These are phyloP conservation scores for Charina bottae DNA, from an alignment of 2,113 vertebrate species.

Conservation along the genomic window DNA sequence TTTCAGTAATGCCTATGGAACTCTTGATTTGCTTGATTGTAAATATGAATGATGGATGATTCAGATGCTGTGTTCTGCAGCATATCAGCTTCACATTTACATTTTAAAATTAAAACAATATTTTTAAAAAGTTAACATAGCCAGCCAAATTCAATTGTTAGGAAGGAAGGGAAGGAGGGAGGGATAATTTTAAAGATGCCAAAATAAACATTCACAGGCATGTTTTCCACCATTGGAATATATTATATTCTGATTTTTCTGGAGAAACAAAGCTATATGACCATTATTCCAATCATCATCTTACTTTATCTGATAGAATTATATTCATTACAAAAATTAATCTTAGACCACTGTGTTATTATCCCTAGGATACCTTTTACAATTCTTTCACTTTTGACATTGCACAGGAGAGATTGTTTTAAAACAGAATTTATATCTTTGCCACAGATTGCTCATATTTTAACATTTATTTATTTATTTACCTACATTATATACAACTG, in stretches of 20 bases:
- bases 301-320: not conserved
- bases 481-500: too few species aligned
- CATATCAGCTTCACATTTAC: not conserved
- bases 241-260: not conserved
- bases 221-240: too few species aligned
- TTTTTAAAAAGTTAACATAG: not conserved
- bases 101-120: not conserved
- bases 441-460: not conserved
- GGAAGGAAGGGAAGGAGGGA: not conserved
- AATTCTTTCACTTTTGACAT: too few species aligned
- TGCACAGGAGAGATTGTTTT: too few species aligned
- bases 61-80: not conserved
- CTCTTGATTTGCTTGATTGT: not conserved
- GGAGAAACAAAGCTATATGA: not conserved
- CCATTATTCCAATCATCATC: not conserved
- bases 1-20: not conserved
- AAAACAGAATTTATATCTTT: not conserved
- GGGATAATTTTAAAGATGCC: not conserved
- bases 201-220: too few species aligned
- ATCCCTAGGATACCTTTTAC: too few species aligned
- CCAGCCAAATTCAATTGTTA: not conserved
- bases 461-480: not conserved
- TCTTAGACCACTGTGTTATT: slow-evolving; percentile 24
- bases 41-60: not conserved
- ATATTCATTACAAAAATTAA: not conserved